Evolutionary conservation across 2,113 vertebrate genomes (phyloP), one percentile per base, ranked within the genome.

Genomic region (Lutjanus erythropterus): DNA sequence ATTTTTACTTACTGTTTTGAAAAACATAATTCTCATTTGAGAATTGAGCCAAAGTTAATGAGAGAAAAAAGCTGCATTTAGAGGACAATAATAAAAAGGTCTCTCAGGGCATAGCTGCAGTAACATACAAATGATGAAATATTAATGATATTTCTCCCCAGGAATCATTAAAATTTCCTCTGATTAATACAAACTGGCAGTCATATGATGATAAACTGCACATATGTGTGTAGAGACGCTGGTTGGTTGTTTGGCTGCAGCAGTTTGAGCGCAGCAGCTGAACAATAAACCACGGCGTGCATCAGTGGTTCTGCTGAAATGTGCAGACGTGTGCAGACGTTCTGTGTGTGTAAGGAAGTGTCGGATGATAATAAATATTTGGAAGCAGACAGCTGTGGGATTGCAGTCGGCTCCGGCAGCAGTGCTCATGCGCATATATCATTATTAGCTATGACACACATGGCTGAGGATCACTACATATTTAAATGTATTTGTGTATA

Each of bases 361-460:
- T 1, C 1, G 10, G 35, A 10, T 31, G 68, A 42, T 68, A 33
- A 58, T 68, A 71, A 56, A 72, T 68, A 44, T 46, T 18, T 52
- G 44, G 37, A 16, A 5, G 25, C 59, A 37, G 73, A 75, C 77
- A 61, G 37, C 15, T 21, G 78, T 64, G 73, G n/a, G 56, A 69
- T 52, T 73, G 61, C 49, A 59, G 35, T 44, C 10, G 16, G 37
- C 46, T 33, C 47, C 35, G 2, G 58, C 55, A 44, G 70, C 60
- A 64, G 44, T 7, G 9, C 25, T 35, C 19, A 29, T 8, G 16
- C 68, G 39, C 37, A 65, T 70, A 65, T 27, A 65, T 78, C 65
- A 84, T 66, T 25, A 74, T 76, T 55, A 69, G 72, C 61, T 7
- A 19, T 55, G 61, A 39, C 76, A 77, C 80, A 61, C 73, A 64